Evolutionary conservation across 2,797 vertebrate genomes (phyloP).

Genomic region (Pseudochromis fuscus): DNA sequence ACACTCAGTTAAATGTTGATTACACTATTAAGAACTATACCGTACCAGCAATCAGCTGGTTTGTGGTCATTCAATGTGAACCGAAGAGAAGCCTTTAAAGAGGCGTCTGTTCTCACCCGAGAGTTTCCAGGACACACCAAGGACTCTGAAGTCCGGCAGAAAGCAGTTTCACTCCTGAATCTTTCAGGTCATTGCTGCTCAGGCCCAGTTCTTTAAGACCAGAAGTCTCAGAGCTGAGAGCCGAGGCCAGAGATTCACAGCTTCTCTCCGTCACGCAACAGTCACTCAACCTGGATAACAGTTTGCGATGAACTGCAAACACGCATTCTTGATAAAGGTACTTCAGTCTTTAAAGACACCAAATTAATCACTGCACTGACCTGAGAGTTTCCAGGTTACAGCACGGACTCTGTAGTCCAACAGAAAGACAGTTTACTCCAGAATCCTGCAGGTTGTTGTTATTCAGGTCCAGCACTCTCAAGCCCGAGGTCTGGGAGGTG

Average conservation of each 20-base stretch:
- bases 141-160: background rate
- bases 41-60: no score
- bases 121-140: constrained; percentile 9
- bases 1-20: no score
- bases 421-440: background rate
- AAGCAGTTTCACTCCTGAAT: constrained; percentile 3
- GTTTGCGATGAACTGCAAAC: no score
- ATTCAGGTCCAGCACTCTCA: constrained; percentile 7
- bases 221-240: constrained; percentile 1
- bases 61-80: no score
- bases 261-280: constrained; percentile 4
- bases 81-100: background rate
- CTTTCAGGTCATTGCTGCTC: constrained; percentile 4
- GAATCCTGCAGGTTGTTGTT: constrained; percentile 12
- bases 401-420: background rate
- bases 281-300: background rate
- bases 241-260: constrained; percentile 22
- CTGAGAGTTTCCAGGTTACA: constrained; percentile 17
- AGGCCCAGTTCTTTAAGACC: constrained; percentile 9
- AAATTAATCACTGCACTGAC: background rate
- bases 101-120: constrained; percentile 9
- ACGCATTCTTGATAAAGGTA: no score
- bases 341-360: background rate
- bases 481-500: background rate
- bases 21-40: no score